These are phyloP conservation scores for Molanna angustata DNA, from an alignment of 2,888 invertebrate genomes.

Conservation along the genomic window DNA sequence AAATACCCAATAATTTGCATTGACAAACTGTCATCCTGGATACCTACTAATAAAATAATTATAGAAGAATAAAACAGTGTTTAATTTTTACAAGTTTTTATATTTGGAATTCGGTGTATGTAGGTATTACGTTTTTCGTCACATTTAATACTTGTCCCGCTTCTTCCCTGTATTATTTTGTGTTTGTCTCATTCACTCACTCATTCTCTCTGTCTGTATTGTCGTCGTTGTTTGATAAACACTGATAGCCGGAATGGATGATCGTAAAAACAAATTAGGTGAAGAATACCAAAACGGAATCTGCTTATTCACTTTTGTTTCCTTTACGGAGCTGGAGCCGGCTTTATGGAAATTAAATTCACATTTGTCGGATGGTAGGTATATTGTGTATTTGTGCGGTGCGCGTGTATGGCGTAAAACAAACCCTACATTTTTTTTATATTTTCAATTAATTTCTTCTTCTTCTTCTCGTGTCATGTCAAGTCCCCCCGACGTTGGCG, in stretches of 20 bases:
- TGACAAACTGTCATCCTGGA: too few species aligned
- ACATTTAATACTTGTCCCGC: background rate
- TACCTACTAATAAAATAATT: too few species aligned
- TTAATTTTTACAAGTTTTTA: too few species aligned
- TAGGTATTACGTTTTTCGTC: background rate
- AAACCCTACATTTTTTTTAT: too few species aligned
- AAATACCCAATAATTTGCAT: too few species aligned
- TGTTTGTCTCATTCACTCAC: constrained; percentile 4
- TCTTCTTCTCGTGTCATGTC: too few species aligned
- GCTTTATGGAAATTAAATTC: constrained; percentile 2
- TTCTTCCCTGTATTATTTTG: background rate
- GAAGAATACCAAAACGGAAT: constrained; percentile 17
- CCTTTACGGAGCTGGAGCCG: constrained; percentile 13
- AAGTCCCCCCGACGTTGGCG: too few species aligned
- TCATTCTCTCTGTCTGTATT: constrained; percentile 12
- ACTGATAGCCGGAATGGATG: constrained; percentile 25
- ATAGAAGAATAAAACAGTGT: too few species aligned
- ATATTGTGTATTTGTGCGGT: too few species aligned
- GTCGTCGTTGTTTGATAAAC: constrained; percentile 25
- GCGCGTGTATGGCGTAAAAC: too few species aligned
- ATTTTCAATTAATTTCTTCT: too few species aligned
- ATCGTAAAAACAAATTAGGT: constrained; percentile 26
- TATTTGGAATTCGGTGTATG: background rate
- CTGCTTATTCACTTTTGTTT: constrained; percentile 14
- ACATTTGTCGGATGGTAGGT: background rate